Evolutionary conservation across 1,140 invertebrate species (phyloP).

Genomic region (Drosophila takahashii): DNA sequence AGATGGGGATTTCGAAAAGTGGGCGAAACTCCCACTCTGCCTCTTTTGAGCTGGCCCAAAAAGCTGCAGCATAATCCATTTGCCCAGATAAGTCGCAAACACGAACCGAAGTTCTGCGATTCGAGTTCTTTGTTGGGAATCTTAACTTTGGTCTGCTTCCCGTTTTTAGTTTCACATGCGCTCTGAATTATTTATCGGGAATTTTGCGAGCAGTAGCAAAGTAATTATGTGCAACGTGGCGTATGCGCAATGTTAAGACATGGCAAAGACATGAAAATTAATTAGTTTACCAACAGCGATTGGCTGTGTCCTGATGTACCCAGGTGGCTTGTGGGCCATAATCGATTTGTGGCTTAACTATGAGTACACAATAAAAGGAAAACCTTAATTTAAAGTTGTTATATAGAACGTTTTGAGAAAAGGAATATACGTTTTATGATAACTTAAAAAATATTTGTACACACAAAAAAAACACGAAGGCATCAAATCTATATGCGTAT

Average conservation of each 20-base stretch:
- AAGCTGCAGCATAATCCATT: slow-evolving; percentile 53
- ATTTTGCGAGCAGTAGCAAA: slow-evolving; percentile 24
- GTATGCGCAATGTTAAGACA: slow-evolving; percentile 64
- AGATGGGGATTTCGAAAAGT: slow-evolving; percentile 25
- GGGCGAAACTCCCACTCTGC: neutral
- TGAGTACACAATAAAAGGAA: neutral
- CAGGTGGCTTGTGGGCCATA: neutral
- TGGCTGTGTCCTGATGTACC: slow-evolving; percentile 1
- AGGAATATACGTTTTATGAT: too few relatives aligned
- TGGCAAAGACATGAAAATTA: slow-evolving; percentile 62
- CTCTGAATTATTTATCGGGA: slow-evolving; percentile 68
- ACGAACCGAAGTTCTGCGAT: slow-evolving; percentile 15
- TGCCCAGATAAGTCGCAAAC: slow-evolving; percentile 41
- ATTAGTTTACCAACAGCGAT: slow-evolving; percentile 62
- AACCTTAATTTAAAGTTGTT: neutral
- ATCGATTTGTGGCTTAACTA: slow-evolving; percentile 28
- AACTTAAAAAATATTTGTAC: too few relatives aligned
- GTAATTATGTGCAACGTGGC: slow-evolving; percentile 71
- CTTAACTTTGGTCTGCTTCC: slow-evolving; percentile 16
- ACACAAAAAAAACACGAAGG: too few relatives aligned
- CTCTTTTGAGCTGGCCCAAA: slow-evolving; percentile 3
- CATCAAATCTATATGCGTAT: too few relatives aligned
- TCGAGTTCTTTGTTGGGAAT: slow-evolving; percentile 12
- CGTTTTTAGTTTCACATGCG: slow-evolving; percentile 46
- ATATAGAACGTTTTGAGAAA: neutral